These are phyloP conservation scores for Menura novaehollandiae DNA, from an alignment of 2,113 vertebrate genomes.

Conservation along the genomic window DNA sequence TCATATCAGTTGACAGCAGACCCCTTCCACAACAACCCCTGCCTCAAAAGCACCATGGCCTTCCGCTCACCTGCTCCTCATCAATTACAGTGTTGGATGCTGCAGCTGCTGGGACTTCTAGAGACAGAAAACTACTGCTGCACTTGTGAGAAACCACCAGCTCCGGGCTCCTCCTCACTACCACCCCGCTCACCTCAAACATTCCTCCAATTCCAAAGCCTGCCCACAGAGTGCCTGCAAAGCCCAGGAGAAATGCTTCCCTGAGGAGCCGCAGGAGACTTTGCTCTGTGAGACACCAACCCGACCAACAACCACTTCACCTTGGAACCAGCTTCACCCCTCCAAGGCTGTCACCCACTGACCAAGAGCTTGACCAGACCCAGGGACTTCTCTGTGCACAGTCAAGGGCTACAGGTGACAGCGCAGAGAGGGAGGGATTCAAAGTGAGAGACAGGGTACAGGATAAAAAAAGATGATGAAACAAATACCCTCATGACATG, in stretches of 20 bases:
- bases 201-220: not conserved
- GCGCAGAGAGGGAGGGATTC: not conserved
- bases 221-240: not conserved
- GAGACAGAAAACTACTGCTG: not conserved
- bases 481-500: not conserved
- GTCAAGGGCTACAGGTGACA: accelerated
- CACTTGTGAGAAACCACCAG: not conserved
- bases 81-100: not conserved
- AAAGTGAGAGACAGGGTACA: not conserved
- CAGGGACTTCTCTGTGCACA: not conserved
- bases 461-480: not conserved
- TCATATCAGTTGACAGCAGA: not conserved
- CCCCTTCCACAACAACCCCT: not conserved
- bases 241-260: not conserved
- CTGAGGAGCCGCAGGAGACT: not conserved
- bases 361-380: not conserved
- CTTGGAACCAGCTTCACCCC: not conserved
- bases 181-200: not conserved
- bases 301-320: not conserved
- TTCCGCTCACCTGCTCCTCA: not conserved
- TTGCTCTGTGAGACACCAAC: not conserved
- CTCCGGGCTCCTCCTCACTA: not conserved
- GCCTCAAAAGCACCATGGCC: not conserved
- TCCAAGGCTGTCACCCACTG: not conserved
- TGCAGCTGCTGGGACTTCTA: not conserved